These are phyloP conservation scores for Etia nguti DNA, from an alignment of 2,113 vertebrate genomes.

Conservation along the genomic window DNA sequence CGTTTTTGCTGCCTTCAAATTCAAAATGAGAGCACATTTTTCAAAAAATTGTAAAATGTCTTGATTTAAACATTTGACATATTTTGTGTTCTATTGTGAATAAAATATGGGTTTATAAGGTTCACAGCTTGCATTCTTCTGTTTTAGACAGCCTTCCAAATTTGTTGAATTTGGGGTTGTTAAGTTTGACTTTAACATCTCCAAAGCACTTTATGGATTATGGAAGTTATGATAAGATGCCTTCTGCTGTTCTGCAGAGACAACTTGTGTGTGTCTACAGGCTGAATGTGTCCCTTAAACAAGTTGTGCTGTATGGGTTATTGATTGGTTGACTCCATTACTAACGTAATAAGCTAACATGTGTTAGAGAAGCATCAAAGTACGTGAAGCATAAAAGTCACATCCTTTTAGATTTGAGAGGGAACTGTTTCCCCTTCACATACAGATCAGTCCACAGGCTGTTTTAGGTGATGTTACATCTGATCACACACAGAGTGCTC, in stretches of 20 bases:
- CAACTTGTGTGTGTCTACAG: background rate
- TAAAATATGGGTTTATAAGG: fast-evolving
- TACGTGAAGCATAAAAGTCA: background rate
- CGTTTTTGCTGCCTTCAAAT: background rate
- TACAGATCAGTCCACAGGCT: background rate
- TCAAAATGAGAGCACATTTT: background rate
- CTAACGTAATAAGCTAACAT: fast-evolving
- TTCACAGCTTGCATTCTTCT: background rate
- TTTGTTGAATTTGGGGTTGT: fast-evolving
- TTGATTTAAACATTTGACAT: background rate
- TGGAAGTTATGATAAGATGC: background rate
- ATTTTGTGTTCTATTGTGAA: background rate
- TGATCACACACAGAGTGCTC: fast-evolving
- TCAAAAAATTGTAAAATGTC: background rate
- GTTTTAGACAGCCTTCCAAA: background rate
- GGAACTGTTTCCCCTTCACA: background rate
- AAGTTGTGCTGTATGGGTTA: background rate
- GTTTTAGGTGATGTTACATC: background rate
- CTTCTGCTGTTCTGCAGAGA: background rate
- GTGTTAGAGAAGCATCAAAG: background rate
- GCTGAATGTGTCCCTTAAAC: background rate
- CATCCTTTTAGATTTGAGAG: background rate
- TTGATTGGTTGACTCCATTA: background rate
- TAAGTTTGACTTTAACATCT: background rate
- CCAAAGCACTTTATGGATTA: fast-evolving